Percentiles rank a stretch among this genome's conserved stretches.
Evolutionary conservation across 2,888 invertebrate genomes (phyloP).

Genomic region (Chymomyza amoena): DNA sequence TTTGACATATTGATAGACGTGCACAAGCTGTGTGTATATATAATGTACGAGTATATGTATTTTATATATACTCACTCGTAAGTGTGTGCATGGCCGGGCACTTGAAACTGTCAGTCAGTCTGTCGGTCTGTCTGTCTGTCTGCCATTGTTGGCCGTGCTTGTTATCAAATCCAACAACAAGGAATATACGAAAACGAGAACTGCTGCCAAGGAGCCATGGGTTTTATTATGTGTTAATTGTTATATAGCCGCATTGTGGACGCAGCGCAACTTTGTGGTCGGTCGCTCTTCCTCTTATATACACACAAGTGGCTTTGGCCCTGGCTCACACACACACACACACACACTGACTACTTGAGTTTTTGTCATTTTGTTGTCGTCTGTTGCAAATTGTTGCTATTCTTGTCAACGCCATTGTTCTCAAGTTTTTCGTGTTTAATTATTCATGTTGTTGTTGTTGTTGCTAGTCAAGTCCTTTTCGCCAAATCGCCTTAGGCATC

Average conservation of each 20-base stretch:
- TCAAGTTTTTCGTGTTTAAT: slow-evolving; percentile 16
- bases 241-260: slow-evolving; percentile 6
- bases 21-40: neutral
- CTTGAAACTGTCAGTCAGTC: neutral
- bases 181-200: neutral
- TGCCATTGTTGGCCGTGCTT: neutral
- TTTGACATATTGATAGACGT: neutral
- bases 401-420: slow-evolving; percentile 47
- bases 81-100: neutral
- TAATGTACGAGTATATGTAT: neutral
- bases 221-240: slow-evolving; percentile 12
- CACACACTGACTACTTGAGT: neutral
- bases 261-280: neutral
- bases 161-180: neutral
- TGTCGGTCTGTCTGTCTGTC: neutral
- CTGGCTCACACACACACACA: neutral
- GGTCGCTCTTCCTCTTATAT: slow-evolving; percentile 24
- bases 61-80: neutral
- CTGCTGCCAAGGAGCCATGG: neutral
- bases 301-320: slow-evolving; percentile 26
- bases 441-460: slow-evolving; percentile 8
- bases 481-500: neutral
- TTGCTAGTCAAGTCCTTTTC: neutral
- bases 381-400: slow-evolving; percentile 36
- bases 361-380: slow-evolving; percentile 4